Base-by-base conservation (phyloP, 2,888 invertebrate species). In the Perizoma affinitatum region DNA sequence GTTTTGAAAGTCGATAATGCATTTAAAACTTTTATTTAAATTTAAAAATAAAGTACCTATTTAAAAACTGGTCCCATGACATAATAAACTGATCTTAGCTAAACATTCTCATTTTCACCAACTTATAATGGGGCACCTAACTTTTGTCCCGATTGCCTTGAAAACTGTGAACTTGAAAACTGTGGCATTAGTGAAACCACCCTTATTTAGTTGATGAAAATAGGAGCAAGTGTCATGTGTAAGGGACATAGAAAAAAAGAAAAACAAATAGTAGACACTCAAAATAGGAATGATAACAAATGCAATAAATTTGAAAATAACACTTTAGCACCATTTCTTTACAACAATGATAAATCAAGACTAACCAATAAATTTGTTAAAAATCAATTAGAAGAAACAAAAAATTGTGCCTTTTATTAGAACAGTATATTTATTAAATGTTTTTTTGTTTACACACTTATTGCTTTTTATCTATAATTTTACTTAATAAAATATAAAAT, bases 1-100 rank as follows among this genome's bases (percentile, higher is more conserved):
- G 34, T 46, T 63, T 61, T 51, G 33, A 54, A 60, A 45, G 22
- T 40, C 45, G 10, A 10, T 6, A 57, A 41, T 40, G 38, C 22
- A 59, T 61, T 61, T 48, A 45, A 36, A 43, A 4, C 42, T 61
- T 66, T 66, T 59, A 59, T 55, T 68, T 46, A 51, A 65, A 54
- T 54, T 46, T 55, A 61, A 61, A 74, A 66, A 51, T 54, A 55
- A 54, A 34, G 2, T 42, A 46, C 7, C n/a, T 5, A 7, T 22
- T 45, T 48, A 43, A 38, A 42, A 36, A 42, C 40, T 58, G 62
- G 62, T 62, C 62, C 54, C 50, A 38, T 50, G 46, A 54, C 59
- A 6, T 44, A 5, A 22, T 4, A 44, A 6, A 44, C 44, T 22
- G 42, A 42, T 42, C 42, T 42, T 42, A 38, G 22, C 22, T 40